These are phyloP conservation scores for Campylorhamphus procurvoides DNA, from an alignment of 2,113 vertebrate species.

Conservation along the genomic window DNA sequence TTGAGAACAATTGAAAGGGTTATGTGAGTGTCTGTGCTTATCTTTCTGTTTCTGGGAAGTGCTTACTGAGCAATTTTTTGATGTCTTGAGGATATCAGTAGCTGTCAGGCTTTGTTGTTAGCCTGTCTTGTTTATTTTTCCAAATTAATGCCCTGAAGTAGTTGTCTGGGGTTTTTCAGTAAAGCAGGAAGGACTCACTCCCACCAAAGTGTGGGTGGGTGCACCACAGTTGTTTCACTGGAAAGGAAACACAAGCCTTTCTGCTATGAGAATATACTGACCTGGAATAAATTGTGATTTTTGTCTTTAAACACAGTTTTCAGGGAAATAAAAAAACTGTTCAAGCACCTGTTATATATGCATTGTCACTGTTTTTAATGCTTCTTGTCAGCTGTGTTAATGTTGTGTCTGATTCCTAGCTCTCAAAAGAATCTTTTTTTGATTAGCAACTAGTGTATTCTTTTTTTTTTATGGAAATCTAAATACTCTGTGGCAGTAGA, in stretches of 20 bases:
- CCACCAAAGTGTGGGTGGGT: background rate
- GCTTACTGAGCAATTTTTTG: constrained; percentile 9
- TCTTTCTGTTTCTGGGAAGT: constrained; percentile 38
- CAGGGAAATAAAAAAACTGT: background rate
- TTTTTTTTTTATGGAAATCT: background rate
- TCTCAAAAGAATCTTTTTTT: background rate
- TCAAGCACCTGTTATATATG: background rate
- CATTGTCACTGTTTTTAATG: background rate
- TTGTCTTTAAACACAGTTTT: background rate
- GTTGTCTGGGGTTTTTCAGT: background rate
- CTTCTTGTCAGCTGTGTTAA: background rate
- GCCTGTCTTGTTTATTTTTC: background rate
- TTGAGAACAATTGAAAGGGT: background rate
- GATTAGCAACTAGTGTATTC: background rate
- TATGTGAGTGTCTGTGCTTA: background rate
- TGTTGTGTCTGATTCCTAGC: background rate
- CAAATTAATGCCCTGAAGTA: background rate
- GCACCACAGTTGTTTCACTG: background rate
- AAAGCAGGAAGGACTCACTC: background rate
- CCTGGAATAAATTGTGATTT: background rate
- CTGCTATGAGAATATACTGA: background rate
- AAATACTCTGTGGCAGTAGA: background rate
- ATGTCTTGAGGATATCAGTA: background rate
- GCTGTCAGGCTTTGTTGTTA: constrained; percentile 10
- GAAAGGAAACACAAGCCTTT: background rate